Percentiles rank a stretch among this genome's conserved stretches.
Evolutionary conservation across 2,797 vertebrate genomes (phyloP).

Genomic region (Tragopan temminckii): DNA sequence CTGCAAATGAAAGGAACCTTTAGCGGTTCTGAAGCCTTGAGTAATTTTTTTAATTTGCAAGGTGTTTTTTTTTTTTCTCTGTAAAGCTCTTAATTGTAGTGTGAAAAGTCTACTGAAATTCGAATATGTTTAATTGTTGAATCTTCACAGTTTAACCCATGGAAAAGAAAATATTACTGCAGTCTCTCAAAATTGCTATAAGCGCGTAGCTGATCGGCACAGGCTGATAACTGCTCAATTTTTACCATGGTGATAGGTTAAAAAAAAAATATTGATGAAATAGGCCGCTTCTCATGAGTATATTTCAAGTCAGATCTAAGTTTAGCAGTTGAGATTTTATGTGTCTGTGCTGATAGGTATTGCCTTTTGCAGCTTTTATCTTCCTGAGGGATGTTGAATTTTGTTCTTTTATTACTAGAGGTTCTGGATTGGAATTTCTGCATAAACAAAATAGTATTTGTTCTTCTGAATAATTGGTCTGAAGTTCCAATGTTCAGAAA

Average conservation of each 20-base stretch:
- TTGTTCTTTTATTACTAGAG: not conserved
- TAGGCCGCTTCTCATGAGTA: not conserved
- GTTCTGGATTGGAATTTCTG: not conserved
- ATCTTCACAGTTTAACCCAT: not conserved
- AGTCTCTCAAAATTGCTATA: not conserved
- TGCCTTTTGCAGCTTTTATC: not conserved
- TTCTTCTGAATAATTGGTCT: slow-evolving; percentile 2
- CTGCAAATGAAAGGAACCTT: not conserved
- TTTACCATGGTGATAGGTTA: not conserved
- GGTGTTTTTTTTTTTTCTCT: not conserved
- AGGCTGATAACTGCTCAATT: not conserved
- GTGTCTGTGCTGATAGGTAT: not conserved
- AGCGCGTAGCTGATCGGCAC: not conserved
- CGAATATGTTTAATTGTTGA: not conserved
- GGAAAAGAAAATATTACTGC: not conserved
- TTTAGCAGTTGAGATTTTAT: not conserved
- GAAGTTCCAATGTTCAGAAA: slow-evolving; percentile 10
- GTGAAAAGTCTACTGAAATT: not conserved
- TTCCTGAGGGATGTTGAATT: not conserved
- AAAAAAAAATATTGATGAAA: not conserved
- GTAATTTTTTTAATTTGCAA: not conserved
- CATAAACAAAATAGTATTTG: not conserved
- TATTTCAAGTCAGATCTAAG: slow-evolving; percentile 8
- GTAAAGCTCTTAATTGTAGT: not conserved
- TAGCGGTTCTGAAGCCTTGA: no score